Percentiles rank a stretch among this genome's conserved stretches.
Evolutionary conservation across 2,888 invertebrate genomes (phyloP).

Genomic region (Bugulina stolonifera): DNA sequence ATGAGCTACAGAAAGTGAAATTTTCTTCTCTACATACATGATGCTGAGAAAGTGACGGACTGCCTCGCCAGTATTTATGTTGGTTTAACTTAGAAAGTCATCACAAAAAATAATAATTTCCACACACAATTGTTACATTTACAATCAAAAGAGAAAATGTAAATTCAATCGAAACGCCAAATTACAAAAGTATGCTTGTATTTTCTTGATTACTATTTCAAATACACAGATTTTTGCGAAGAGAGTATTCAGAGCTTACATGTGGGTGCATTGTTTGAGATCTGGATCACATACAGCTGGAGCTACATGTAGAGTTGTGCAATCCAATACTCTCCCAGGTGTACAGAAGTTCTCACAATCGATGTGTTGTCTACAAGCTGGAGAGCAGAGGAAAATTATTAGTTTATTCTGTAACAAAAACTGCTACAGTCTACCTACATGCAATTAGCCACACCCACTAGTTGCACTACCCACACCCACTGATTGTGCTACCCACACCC

Average conservation of each 20-base stretch:
- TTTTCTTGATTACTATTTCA: not conserved
- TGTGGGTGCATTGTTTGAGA: not conserved
- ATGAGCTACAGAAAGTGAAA: too few relatives aligned
- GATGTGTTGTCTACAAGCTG: not conserved
- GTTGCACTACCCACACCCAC: not conserved
- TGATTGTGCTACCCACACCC: not conserved
- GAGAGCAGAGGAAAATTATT: not conserved
- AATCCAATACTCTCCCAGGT: not conserved
- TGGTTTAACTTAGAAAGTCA: too few relatives aligned
- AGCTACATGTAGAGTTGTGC: not conserved
- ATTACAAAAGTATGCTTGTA: not conserved
- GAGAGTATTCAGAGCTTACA: not conserved
- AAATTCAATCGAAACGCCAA: not conserved
- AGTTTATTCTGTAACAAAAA: too few relatives aligned
- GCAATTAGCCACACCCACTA: not conserved
- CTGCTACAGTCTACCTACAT: not conserved
- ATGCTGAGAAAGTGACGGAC: too few relatives aligned
- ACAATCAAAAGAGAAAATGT: not conserved
- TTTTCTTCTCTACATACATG: too few relatives aligned
- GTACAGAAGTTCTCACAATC: not conserved
- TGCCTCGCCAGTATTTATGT: too few relatives aligned
- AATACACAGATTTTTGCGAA: not conserved
- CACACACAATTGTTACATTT: not conserved
- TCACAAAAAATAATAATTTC: too few relatives aligned
- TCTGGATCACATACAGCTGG: not conserved